These are phyloP conservation scores for Thunnus albacares DNA, from an alignment of 2,797 vertebrate genomes.

Conservation along the genomic window DNA sequence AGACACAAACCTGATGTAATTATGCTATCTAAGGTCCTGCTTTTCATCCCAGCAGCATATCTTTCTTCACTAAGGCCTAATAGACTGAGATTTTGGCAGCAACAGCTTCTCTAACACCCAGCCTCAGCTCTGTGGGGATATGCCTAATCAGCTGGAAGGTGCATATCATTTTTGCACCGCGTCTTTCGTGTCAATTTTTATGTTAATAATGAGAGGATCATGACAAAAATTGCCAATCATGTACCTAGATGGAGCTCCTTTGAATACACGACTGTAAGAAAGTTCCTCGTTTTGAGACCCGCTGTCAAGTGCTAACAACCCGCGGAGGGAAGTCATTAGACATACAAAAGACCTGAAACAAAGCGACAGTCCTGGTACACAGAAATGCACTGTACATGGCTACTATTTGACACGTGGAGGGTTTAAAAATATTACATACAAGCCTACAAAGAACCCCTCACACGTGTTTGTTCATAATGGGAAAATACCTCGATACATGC, in stretches of 20 bases:
- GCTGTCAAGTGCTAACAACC: constrained; percentile 99
- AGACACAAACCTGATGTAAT: constrained; percentile 59
- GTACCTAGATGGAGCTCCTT: constrained; percentile 99
- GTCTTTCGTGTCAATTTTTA: constrained; percentile 98
- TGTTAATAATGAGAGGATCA: constrained; percentile 99
- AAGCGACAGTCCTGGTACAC: constrained; percentile 96
- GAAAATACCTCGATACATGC: constrained; percentile 75
- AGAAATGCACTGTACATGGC: constrained; percentile 91
- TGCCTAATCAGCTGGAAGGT: constrained; percentile 93
- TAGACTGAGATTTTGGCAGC: constrained; percentile 79
- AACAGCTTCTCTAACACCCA: constrained; percentile 80
- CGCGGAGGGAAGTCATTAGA: constrained; percentile 99
- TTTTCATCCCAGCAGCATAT: constrained; percentile 58
- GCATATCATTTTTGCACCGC: constrained; percentile 91
- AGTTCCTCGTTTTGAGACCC: constrained; percentile 98
- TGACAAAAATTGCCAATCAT: constrained; percentile 99
- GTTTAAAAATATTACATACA: constrained; percentile 84
- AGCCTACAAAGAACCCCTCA: constrained; percentile 81
- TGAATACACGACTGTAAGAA: constrained; percentile 96
- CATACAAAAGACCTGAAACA: constrained; percentile 98
- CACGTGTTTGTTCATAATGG: constrained; percentile 91
- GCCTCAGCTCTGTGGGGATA: constrained; percentile 90
- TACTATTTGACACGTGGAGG: constrained; percentile 91
- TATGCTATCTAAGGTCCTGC: constrained; percentile 55
- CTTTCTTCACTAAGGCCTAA: constrained; percentile 77